Conservation (phyloP, 2,113 vertebrate genomes). For the Oostethus manadensis region DNA sequence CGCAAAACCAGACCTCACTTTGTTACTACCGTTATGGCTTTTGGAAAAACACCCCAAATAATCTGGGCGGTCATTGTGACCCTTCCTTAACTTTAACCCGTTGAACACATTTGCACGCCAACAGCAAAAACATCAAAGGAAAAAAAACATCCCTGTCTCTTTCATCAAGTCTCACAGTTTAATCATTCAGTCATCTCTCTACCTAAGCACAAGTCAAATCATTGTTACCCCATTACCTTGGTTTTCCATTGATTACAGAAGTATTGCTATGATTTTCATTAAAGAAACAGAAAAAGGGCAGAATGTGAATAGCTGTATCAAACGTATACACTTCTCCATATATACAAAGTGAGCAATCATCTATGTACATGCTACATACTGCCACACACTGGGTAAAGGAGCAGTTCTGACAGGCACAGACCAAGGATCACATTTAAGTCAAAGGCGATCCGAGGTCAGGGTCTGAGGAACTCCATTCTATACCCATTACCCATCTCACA, state of each 20-base stretch:
- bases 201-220: conserved; percentile 30
- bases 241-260: conserved; percentile 64
- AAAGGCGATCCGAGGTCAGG: conserved; percentile 22
- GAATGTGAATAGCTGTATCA: conserved; percentile 63
- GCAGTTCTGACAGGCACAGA: conserved; percentile 33
- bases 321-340: conserved; percentile 60
- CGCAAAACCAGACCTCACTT: conserved; percentile 33
- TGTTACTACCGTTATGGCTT: conserved; percentile 54
- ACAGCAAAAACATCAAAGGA: conserved; percentile 22
- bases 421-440: conserved; percentile 22
- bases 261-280: conserved; percentile 67
- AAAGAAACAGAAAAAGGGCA: conserved; percentile 51
- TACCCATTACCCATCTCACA: conserved; percentile 25
- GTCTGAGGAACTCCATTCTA: conserved; percentile 17
- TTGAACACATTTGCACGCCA: conserved; percentile 40
- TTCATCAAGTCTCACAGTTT: conserved; percentile 54
- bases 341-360: conserved; percentile 50
- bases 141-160: conserved; percentile 16
- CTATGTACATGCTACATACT: conserved; percentile 70
- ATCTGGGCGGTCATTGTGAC: conserved; percentile 39
- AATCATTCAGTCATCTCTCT: conserved; percentile 46
- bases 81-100: conserved; percentile 31
- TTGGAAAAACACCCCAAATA: conserved; percentile 41
- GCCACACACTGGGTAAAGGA: conserved; percentile 50
- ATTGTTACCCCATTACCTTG: conserved; percentile 43